A percentile compares a stretch with the other conserved stretches of the same genome.
Evolutionary conservation across 2,797 vertebrate species (phyloP).

Genomic region (Diplodus sargus): DNA sequence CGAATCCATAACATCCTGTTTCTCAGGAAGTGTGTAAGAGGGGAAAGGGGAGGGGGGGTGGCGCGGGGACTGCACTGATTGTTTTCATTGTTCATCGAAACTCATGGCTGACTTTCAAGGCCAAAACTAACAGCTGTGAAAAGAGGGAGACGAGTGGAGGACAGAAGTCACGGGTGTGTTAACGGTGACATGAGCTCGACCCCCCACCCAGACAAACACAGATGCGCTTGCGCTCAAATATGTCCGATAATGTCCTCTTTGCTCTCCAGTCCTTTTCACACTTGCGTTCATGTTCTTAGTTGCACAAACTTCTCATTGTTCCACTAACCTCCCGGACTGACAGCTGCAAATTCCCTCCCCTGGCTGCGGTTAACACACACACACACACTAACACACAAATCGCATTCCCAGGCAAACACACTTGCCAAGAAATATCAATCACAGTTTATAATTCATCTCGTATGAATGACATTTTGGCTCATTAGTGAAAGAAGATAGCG

Average conservation of each 20-base stretch:
- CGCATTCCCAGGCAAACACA: slow-evolving; percentile 38
- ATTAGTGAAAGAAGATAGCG: slow-evolving; percentile 45
- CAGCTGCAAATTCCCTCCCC: slow-evolving; percentile 76
- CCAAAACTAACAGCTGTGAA: slow-evolving; percentile 71
- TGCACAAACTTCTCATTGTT: slow-evolving; percentile 81
- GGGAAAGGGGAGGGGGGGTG: slow-evolving; percentile 56
- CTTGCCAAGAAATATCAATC: slow-evolving; percentile 63
- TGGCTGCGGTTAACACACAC: slow-evolving; percentile 48
- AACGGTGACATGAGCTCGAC: slow-evolving; percentile 16
- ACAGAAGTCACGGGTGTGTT: slow-evolving; percentile 44
- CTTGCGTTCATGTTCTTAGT: slow-evolving; percentile 42
- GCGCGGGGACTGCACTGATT: slow-evolving; percentile 54
- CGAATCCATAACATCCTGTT: slow-evolving; percentile 83
- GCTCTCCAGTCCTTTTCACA: slow-evolving; percentile 40
- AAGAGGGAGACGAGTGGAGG: slow-evolving; percentile 5
- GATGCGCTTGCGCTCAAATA: slow-evolving; percentile 4
- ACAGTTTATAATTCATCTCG: slow-evolving; percentile 56
- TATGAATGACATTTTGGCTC: slow-evolving; percentile 38
- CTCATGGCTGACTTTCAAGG: slow-evolving; percentile 64
- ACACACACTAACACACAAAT: slow-evolving; percentile 26
- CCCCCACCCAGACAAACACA: background rate
- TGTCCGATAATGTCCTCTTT: slow-evolving; percentile 37
- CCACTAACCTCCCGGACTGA: slow-evolving; percentile 61
- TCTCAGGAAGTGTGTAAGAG: slow-evolving; percentile 73
- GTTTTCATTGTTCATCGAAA: slow-evolving; percentile 81